These are phyloP conservation scores for Elmis aenea DNA, from an alignment of 2,888 invertebrate genomes.

Conservation along the genomic window DNA sequence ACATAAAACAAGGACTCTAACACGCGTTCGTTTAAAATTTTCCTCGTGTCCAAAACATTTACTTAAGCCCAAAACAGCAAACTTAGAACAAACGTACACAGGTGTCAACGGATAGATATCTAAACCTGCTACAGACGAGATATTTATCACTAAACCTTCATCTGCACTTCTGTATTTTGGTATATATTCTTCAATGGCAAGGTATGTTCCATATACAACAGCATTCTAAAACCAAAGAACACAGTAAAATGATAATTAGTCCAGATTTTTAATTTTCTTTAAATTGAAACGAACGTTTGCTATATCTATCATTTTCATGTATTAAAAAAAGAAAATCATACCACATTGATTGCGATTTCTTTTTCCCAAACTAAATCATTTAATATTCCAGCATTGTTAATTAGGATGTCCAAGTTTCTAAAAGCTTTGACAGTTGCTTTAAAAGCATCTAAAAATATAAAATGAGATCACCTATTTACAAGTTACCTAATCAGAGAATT, in stretches of 20 bases:
- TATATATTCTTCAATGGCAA: conserved; percentile 46
- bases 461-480: no score
- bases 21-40: conserved; percentile 38
- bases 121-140: conserved; percentile 46
- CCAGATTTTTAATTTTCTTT: no score
- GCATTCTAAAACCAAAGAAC: conserved; percentile 42
- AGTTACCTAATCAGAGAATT: no score
- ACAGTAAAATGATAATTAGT: no score
- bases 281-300: no score
- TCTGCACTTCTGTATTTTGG: conserved; percentile 46
- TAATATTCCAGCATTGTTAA: conserved; percentile 29
- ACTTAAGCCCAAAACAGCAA: conserved; percentile 38
- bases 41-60: conserved; percentile 32
- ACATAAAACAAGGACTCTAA: conserved; percentile 42
- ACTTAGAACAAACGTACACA: conserved; percentile 42
- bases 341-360: conserved; percentile 24
- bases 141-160: conserved; percentile 48
- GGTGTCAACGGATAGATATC: conserved; percentile 35
- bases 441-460: conserved; percentile 59
- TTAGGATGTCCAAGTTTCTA: conserved; percentile 63
- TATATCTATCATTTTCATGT: no score
- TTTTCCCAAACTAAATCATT: conserved; percentile 24
- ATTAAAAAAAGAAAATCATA: conserved; percentile 15
- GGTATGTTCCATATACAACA: conserved; percentile 41
- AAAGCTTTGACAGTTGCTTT: conserved; percentile 61